phyloP scores from a whole-genome alignment of 2,888 invertebrate genomes.

The Mesoligia furuncula region DNA sequence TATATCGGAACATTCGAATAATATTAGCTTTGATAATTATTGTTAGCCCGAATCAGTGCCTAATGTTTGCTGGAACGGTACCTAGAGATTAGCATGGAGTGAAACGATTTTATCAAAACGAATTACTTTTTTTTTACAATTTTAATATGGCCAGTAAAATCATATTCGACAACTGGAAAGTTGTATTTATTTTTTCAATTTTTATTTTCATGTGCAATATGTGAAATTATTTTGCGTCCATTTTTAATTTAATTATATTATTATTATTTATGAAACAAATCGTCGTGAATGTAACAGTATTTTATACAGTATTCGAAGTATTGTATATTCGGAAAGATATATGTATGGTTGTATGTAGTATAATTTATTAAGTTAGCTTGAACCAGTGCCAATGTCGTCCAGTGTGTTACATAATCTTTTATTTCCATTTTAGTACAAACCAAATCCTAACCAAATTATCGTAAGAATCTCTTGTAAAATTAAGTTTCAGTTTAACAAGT shows the following conservation, averaged over 20 bases:
- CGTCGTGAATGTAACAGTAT: conserved; percentile 87
- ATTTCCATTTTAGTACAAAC: conserved; percentile 78
- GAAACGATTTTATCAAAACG: conserved; percentile 59
- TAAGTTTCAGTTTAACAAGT: conserved; percentile 72
- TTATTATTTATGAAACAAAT: conserved; percentile 74
- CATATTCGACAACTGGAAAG: conserved; percentile 32
- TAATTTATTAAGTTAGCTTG: conserved; percentile 77
- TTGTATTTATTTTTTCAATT: conserved; percentile 58
- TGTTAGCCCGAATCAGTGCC: conserved; percentile 88
- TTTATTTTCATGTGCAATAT: conserved; percentile 85
- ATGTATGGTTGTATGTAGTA: conserved; percentile 70
- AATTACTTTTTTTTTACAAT: conserved; percentile 46
- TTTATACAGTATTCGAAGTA: conserved; percentile 83
- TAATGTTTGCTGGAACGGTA: conserved; percentile 80
- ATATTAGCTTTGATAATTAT: conserved; percentile 86
- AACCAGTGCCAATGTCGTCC: conserved; percentile 80
- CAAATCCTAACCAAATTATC: conserved; percentile 82
- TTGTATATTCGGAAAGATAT: conserved; percentile 69
- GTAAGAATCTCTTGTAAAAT: conserved; percentile 77
- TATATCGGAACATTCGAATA: conserved; percentile 80
- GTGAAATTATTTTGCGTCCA: conserved; percentile 89
- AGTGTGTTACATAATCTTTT: conserved; percentile 73
- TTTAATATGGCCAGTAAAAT: conserved; percentile 66
- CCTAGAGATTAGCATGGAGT: conserved; percentile 80
- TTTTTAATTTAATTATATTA: conserved; percentile 75